These are phyloP conservation scores for Hapalemur alaotrensis DNA, from an alignment of 2,797 vertebrate species.

Conservation along the genomic window DNA sequence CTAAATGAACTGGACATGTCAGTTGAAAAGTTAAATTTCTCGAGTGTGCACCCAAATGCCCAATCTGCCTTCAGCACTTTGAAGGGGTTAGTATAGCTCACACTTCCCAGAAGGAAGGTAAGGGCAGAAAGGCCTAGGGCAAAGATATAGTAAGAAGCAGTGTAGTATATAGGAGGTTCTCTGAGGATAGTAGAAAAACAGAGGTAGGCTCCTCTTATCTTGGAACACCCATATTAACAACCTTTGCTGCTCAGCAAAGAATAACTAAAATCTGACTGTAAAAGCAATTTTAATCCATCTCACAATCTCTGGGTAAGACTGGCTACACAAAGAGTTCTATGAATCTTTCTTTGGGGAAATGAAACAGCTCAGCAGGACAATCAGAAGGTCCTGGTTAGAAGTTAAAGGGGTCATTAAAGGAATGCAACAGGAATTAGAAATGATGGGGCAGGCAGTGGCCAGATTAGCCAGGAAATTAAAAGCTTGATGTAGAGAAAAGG, in stretches of 20 bases:
- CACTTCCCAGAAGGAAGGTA: not conserved
- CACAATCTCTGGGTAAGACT: not conserved
- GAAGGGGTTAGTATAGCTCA: not conserved
- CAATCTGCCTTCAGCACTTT: not conserved
- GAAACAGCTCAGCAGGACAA: constrained; percentile 30
- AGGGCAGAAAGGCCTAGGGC: not conserved
- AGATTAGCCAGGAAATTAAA: constrained; percentile 43
- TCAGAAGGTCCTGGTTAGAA: constrained; percentile 21
- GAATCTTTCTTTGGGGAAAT: constrained; percentile 11
- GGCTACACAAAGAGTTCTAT: not conserved
- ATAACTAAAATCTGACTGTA: not conserved
- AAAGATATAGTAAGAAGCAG: constrained; percentile 8
- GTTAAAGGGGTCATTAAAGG: constrained; percentile 22
- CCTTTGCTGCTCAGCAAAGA: constrained; percentile 31
- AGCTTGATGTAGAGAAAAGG: constrained; percentile 12
- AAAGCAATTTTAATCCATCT: constrained; percentile 23
- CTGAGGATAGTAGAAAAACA: not conserved
- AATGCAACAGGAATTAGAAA: constrained; percentile 4
- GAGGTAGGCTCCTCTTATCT: not conserved
- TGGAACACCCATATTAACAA: not conserved
- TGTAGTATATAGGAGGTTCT: not conserved
- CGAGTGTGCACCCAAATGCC: not conserved
- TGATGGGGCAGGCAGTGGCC: not conserved
- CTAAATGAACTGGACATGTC: constrained; percentile 5
- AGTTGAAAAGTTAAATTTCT: not conserved